Conservation (phyloP, 2,888 invertebrate genomes). For the Chelonus formosanus region DNA sequence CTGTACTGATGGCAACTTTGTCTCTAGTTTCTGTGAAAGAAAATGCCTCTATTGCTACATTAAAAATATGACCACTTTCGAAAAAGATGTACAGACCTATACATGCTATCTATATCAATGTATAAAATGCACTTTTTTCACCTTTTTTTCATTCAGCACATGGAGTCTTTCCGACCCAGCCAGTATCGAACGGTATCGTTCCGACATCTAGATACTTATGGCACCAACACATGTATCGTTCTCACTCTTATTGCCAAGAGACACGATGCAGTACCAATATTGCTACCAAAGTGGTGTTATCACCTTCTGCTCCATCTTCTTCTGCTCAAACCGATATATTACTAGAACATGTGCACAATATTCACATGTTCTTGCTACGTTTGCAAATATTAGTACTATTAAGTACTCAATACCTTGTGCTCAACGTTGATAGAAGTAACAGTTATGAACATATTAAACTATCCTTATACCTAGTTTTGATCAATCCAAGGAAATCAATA, state of each 20-base stretch:
- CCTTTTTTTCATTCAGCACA: neutral
- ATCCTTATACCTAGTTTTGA: too few relatives aligned
- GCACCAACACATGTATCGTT: constrained; percentile 32
- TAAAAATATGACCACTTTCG: too few relatives aligned
- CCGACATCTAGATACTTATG: constrained; percentile 26
- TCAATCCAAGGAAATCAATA: too few relatives aligned
- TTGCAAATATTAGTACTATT: too few relatives aligned
- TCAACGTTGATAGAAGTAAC: too few relatives aligned
- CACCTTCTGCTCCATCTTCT: constrained; percentile 1
- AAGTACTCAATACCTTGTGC: too few relatives aligned
- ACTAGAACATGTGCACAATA: neutral
- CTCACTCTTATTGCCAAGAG: constrained; percentile 31
- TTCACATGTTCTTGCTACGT: neutral
- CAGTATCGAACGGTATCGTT: neutral
- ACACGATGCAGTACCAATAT: constrained; percentile 34
- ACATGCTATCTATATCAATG: too few relatives aligned
- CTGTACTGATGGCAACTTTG: neutral
- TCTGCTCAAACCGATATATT: neutral
- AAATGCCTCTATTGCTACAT: too few relatives aligned
- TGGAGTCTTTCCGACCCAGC: neutral
- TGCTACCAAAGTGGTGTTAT: constrained; percentile 34
- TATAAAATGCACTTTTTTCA: neutral
- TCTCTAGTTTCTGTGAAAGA: neutral
- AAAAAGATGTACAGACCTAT: too few relatives aligned
- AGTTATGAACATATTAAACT: too few relatives aligned